A percentile compares a stretch with the other conserved stretches of the same genome.
These are phyloP conservation scores for Chaetoderma sp. DNA, from an alignment of 2,888 invertebrate genomes.

Conservation along the genomic window DNA sequence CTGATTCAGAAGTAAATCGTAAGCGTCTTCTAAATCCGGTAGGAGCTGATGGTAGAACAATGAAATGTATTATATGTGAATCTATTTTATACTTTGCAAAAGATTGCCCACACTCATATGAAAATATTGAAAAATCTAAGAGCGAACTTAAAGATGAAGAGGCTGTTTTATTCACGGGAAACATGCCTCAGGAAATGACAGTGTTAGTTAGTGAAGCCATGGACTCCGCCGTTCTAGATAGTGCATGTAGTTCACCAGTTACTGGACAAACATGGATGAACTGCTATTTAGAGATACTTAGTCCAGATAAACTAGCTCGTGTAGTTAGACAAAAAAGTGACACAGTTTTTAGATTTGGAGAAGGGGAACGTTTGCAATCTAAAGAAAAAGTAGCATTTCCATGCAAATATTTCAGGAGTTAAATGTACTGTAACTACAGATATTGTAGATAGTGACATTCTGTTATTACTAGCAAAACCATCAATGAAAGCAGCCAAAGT, in stretches of 20 bases:
- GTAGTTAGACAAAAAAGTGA: background rate
- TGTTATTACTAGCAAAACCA: conserved; percentile 25
- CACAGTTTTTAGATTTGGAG: background rate
- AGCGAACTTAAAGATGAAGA: background rate
- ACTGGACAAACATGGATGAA: background rate
- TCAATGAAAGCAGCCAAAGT: conserved; percentile 32
- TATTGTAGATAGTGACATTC: conserved; percentile 29
- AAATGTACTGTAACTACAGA: conserved; percentile 28
- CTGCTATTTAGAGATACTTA: background rate
- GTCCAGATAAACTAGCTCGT: background rate
- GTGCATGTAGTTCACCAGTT: background rate
- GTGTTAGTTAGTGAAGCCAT: conserved; percentile 4
- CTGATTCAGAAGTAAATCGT: too few relatives aligned
- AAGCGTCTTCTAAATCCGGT: too few relatives aligned
- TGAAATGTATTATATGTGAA: conserved; percentile 2
- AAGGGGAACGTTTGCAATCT: conserved; percentile 11
- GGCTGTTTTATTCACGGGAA: background rate
- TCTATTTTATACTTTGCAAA: conserved; percentile 2
- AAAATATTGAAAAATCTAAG: background rate
- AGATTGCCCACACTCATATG: background rate
- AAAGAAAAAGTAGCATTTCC: conserved; percentile 23
- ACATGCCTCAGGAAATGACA: background rate
- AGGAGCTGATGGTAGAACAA: background rate
- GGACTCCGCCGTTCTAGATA: conserved; percentile 1
- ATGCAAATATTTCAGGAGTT: conserved; percentile 20